These are phyloP conservation scores for Corydoras sp. DNA, from an alignment of 2,113 vertebrate species.

Conservation along the genomic window DNA sequence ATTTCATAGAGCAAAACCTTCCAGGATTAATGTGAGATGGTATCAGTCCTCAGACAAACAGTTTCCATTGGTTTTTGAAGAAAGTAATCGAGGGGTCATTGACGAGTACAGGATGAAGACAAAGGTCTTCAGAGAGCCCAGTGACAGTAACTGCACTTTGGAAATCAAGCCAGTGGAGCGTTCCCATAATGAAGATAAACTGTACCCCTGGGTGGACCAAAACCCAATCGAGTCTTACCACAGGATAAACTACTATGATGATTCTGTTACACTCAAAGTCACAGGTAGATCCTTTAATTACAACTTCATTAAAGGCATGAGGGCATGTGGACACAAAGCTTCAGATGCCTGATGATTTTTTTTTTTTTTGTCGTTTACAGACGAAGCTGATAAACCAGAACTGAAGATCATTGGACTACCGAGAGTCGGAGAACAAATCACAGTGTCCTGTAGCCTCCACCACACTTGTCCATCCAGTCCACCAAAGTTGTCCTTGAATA, in stretches of 20 bases:
- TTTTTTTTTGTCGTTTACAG: slow-evolving; percentile 40
- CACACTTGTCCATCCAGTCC: slow-evolving; percentile 45
- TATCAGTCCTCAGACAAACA: neutral
- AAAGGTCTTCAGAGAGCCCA: neutral
- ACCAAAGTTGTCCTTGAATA: slow-evolving; percentile 37
- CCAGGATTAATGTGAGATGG: slow-evolving; percentile 13
- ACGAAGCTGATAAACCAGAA: slow-evolving; percentile 43
- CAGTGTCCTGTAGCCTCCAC: slow-evolving; percentile 46
- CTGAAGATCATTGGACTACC: slow-evolving; percentile 42
- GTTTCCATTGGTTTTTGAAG: slow-evolving; percentile 11
- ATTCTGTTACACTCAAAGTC: slow-evolving; percentile 11
- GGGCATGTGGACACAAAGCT: no score
- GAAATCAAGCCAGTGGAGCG: slow-evolving; percentile 9
- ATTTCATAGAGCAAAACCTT: slow-evolving; percentile 33
- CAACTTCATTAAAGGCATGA: no score
- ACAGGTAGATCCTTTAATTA: slow-evolving; percentile 1
- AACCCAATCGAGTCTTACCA: slow-evolving; percentile 2
- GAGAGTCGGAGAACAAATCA: slow-evolving; percentile 47
- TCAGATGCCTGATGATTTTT: neutral
- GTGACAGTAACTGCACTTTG: slow-evolving; percentile 21
- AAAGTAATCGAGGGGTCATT: neutral
- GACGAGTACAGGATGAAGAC: neutral
- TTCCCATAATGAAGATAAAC: neutral
- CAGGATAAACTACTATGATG: slow-evolving; percentile 19
- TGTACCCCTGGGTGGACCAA: slow-evolving; percentile 29